phyloP scores from a whole-genome alignment of 2,797 vertebrate genomes.

The Cyprinodon diabolis region DNA sequence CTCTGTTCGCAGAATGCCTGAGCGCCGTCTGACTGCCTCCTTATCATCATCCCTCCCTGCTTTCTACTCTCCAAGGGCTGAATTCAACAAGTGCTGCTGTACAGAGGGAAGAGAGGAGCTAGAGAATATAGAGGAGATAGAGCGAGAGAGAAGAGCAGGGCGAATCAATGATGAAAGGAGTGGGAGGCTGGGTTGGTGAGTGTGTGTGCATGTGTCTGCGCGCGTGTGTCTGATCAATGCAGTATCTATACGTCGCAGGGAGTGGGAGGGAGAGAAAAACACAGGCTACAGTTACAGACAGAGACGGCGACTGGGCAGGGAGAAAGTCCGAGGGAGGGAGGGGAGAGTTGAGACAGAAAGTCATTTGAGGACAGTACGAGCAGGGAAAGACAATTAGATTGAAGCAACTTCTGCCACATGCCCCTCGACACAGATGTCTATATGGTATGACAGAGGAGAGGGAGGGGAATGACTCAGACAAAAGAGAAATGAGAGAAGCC shows the following conservation, averaged over 20 bases:
- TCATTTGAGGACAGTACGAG: constrained; percentile 82
- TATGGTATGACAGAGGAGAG: constrained; percentile 43
- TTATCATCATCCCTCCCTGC: constrained; percentile 75
- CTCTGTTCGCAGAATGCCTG: constrained; percentile 62
- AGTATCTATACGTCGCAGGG: constrained; percentile 85
- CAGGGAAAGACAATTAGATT: constrained; percentile 79
- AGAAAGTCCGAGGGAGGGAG: constrained; percentile 54
- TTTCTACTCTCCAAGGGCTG: constrained; percentile 72
- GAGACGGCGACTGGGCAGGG: constrained; percentile 78
- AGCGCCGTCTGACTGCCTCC: constrained; percentile 69
- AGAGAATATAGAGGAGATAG: constrained; percentile 30
- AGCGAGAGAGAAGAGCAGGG: constrained; percentile 57
- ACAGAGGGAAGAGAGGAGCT: constrained; percentile 30
- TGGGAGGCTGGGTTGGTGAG: constrained; percentile 65
- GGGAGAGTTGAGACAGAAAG: constrained; percentile 76
- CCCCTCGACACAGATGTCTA: constrained; percentile 62
- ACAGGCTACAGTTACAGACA: constrained; percentile 84
- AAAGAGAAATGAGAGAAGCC: constrained; percentile 52
- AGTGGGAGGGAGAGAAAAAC: constrained; percentile 80
- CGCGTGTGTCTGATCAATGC: constrained; percentile 82
- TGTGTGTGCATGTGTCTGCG: constrained; percentile 62
- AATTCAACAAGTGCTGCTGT: constrained; percentile 84
- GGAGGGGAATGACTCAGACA: constrained; percentile 46
- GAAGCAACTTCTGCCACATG: constrained; percentile 75
- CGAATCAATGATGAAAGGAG: constrained; percentile 80